Percentiles rank a stretch among this genome's conserved stretches.
Evolutionary conservation across 2,797 vertebrate genomes (phyloP).

Genomic region (Xiphophorus birchmanni): DNA sequence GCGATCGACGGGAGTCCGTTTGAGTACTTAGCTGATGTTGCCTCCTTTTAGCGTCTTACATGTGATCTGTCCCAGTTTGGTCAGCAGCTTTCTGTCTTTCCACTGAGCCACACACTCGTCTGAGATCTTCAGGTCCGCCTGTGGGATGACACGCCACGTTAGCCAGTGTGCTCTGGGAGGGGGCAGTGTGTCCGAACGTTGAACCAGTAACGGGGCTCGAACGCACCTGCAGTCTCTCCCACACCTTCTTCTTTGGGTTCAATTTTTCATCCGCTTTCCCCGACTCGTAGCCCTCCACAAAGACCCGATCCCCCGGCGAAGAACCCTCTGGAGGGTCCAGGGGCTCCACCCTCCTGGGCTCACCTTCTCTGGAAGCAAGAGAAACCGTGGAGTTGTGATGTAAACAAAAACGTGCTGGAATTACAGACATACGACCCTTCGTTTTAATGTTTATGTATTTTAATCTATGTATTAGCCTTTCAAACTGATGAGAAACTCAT

Average conservation of each 20-base stretch:
- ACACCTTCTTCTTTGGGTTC: slow-evolving; percentile 97
- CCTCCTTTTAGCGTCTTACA: slow-evolving; percentile 94
- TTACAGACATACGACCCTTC: too few species aligned
- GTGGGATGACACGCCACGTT: background rate
- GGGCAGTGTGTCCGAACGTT: background rate
- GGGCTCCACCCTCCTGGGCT: slow-evolving; percentile 88
- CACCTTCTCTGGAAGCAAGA: slow-evolving; percentile 81
- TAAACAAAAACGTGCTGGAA: too few species aligned
- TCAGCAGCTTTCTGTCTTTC: slow-evolving; percentile 91
- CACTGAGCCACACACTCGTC: slow-evolving; percentile 89
- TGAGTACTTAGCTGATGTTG: slow-evolving; percentile 88
- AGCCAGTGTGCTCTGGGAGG: background rate
- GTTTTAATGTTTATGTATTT: too few species aligned
- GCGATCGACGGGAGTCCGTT: slow-evolving; percentile 7
- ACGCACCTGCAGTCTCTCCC: slow-evolving; percentile 95
- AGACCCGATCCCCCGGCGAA: slow-evolving; percentile 88
- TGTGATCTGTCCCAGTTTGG: slow-evolving; percentile 90
- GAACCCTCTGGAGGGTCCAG: slow-evolving; percentile 91
- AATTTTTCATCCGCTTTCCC: slow-evolving; percentile 89
- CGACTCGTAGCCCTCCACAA: slow-evolving; percentile 88
- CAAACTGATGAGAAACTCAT: too few species aligned
- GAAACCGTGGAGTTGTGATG: background rate
- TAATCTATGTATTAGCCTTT: too few species aligned
- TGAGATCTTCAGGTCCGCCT: slow-evolving; percentile 88
- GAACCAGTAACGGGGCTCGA: background rate